Evolutionary conservation across 2,888 invertebrate species (phyloP), one percentile per base, ranked within the genome.

Genomic region (Noctua janthina): DNA sequence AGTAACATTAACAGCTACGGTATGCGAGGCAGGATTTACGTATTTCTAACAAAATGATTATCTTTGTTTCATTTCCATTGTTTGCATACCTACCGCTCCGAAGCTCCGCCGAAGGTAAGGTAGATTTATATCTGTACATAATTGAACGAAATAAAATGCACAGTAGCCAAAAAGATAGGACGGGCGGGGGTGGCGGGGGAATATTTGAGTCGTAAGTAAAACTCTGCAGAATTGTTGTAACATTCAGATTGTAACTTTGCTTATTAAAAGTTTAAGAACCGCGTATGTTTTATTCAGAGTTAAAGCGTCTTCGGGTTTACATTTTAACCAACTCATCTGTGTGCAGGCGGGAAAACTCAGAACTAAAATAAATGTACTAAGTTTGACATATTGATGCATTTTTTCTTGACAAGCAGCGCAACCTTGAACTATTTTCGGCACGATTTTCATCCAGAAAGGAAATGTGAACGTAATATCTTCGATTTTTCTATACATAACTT

Each of bases 101-200:
- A 64, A 62, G 43, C 23, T 11, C n/a, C 56, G 46, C n/a, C 64
- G 46, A 77, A 78, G 67, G 51, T 43, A 68, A 72, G 39, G 67
- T 62, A 84, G 39, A 76, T 76, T 62, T 84, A 84, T 67, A 71
- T 84, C 35, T 62, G 20, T 76, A 71, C 70, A 43, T 74, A 81
- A 74, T 85, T 84, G 29, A 74, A 81, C n/a, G n/a, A 35, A 81
- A 76, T 74, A 81, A 79, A 83, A 54, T 81, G 76, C 76, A 75
- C 59, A 59, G 72, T 23, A 39, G 15, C 39, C 46, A 51, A 11
- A 59, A 70, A 39, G 23, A 72, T 23, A 54, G 20, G 20, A 76
- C 20, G 23, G 23, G n/a, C 6, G 13, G 29, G 11, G 29, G 49
- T 1, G n/a, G 39, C 0, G 39, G 39, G 43, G 43, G 0, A 69